Conservation (phyloP, 23 tunicate species). For the Aplidium turbinatum region DNA sequence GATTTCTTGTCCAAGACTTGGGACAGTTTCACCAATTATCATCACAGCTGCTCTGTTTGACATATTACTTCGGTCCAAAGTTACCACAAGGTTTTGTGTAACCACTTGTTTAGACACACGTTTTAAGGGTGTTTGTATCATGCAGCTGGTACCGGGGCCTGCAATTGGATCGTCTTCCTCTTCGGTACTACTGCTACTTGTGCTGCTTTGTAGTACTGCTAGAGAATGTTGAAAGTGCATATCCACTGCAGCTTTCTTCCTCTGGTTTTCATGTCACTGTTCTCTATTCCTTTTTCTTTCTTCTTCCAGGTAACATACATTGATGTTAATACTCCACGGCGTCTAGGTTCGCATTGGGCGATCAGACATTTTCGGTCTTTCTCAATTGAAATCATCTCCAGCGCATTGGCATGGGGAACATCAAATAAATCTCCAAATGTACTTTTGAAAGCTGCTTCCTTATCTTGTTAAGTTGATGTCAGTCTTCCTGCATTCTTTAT, state of each 20-base stretch:
- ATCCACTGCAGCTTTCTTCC: neutral
- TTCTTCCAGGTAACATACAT: neutral
- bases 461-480: no score
- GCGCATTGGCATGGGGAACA: no score
- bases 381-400: no score
- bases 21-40: slow-evolving; percentile 28
- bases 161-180: neutral
- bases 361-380: no score
- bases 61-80: slow-evolving; percentile 16
- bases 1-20: slow-evolving; percentile 20
- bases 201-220: slow-evolving; percentile 11
- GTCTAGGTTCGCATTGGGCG: no score
- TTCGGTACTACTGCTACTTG: neutral
- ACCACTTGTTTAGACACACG: slow-evolving; percentile 12
- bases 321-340: no score
- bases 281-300: slow-evolving; percentile 6
- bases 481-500: no score
- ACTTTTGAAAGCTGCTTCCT: no score
- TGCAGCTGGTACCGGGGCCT: neutral
- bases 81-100: slow-evolving; percentile 16
- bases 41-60: slow-evolving; percentile 6
- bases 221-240: slow-evolving; percentile 4
- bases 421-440: no score
- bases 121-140: slow-evolving; percentile 5
- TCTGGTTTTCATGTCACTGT: neutral